Evolutionary conservation across 53 echinoderm and acorn worm species (phyloP), one percentile per base, ranked within the genome.

Genomic region (Echinometra lucunter): DNA sequence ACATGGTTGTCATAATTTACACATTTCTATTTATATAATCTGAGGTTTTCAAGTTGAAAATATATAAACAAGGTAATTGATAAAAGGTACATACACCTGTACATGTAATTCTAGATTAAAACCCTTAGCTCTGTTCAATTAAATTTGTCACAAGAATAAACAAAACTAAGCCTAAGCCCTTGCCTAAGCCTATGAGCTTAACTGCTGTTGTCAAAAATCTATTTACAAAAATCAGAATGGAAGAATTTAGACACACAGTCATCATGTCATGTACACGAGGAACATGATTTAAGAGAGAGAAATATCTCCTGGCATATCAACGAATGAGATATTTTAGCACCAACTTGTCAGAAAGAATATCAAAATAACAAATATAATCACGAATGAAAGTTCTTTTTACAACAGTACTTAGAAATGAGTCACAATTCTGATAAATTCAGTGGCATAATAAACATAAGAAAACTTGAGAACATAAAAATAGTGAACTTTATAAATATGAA

Each of bases 1-100:
- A 92, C 75, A 78, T 75, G 78, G 37, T 55, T 42, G 55, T 92
- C 91, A 92, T 92, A 92, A 92, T 92, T 92, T 92, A 92, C 92
- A 92, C 92, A 60, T 56, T 66, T 91, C 58, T 67, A 91, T 89
- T 89, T 89, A 89, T n/a, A n/a, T 89, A 89, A 89, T 89, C 60
- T 89, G 89, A 89, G 58, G 89, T 60, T 89, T 85, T 85, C 85
- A 85, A 85, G 85, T 85, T 49, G 49, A 85, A 85, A 85, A 85
- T 85, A 85, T 85, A 85, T 85, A 49, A 85, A 49, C 85, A 85
- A 49, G 85, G 85, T 85, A 85, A 27, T 11, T 23, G 28, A 47
- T 25, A 49, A 85, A 49, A 85, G 49, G 49, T n/a, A n/a, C n/a
- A n/a, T n/a, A n/a, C n/a, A n/a, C n/a, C n/a, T n/a, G n/a, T n/a